A percentile compares a stretch with the other conserved stretches of the same genome.
These are phyloP conservation scores for Champsocephalus gunnari DNA, from an alignment of 2,797 vertebrate species.

Conservation along the genomic window DNA sequence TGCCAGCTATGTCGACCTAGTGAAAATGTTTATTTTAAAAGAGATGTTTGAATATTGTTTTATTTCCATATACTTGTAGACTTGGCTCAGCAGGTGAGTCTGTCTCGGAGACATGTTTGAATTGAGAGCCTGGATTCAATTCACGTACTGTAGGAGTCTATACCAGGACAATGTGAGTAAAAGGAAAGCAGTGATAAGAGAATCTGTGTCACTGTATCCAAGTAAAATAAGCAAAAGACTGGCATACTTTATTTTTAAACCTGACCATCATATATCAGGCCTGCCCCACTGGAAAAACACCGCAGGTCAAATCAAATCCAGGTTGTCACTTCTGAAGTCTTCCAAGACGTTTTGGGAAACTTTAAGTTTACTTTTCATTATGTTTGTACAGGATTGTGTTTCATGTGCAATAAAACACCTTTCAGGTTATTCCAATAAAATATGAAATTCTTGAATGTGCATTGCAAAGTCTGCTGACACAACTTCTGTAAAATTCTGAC, in stretches of 20 bases:
- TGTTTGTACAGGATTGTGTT: slow-evolving; percentile 74
- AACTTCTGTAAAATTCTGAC: slow-evolving; percentile 33
- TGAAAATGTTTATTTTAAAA: slow-evolving; percentile 81
- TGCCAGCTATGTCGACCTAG: slow-evolving; percentile 57
- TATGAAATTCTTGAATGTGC: slow-evolving; percentile 67
- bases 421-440: slow-evolving; percentile 64
- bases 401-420: slow-evolving; percentile 77
- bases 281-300: slow-evolving; percentile 64
- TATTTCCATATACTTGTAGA: slow-evolving; percentile 74
- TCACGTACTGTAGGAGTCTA: slow-evolving; percentile 53
- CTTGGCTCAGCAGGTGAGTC: slow-evolving; percentile 56
- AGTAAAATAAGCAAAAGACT: slow-evolving; percentile 74
- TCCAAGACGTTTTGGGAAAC: slow-evolving; percentile 56
- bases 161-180: slow-evolving; percentile 62
- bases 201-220: slow-evolving; percentile 72
- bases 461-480: slow-evolving; percentile 54
- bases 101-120: slow-evolving; percentile 48
- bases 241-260: slow-evolving; percentile 77
- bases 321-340: slow-evolving; percentile 55
- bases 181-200: slow-evolving; percentile 74
- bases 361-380: slow-evolving; percentile 68
- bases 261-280: slow-evolving; percentile 61
- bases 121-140: slow-evolving; percentile 63
- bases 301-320: slow-evolving; percentile 70
- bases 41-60: slow-evolving; percentile 78